These are phyloP conservation scores for Ptychodera flava DNA, from an alignment of 35 echinoderm and acorn worm species.

Conservation along the genomic window DNA sequence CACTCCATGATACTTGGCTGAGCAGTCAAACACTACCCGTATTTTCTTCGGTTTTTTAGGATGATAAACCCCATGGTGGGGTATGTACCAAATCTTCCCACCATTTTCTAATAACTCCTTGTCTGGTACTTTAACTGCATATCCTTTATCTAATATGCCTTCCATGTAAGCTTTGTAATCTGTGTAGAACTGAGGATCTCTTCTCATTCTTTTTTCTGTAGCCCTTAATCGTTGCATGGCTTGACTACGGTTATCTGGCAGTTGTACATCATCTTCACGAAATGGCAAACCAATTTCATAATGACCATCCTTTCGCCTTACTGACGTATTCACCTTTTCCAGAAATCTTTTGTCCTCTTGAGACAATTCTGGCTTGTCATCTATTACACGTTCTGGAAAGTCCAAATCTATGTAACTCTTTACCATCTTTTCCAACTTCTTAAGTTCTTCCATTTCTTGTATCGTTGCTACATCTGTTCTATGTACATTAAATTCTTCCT, in stretches of 20 bases:
- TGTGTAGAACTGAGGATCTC: conserved; percentile 25
- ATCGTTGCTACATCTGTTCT: conserved; percentile 12
- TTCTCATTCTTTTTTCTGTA: conserved; percentile 30
- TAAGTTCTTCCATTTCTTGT: conserved; percentile 17
- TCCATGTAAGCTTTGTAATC: conserved; percentile 59
- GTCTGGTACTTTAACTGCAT: conserved; percentile 34
- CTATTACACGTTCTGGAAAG: conserved; percentile 25
- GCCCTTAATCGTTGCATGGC: conserved; percentile 28
- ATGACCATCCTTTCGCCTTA: conserved; percentile 12
- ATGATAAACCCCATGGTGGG: conserved; percentile 54
- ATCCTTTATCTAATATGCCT: conserved; percentile 24
- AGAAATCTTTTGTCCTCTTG: conserved; percentile 30
- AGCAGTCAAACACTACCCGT: conserved; percentile 57
- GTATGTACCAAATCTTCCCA: conserved; percentile 49
- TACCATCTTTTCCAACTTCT: conserved; percentile 3
- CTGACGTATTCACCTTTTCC: not conserved
- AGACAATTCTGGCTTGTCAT: conserved; percentile 3
- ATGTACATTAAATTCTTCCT: not conserved
- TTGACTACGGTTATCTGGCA: conserved; percentile 19
- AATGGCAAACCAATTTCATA: conserved; percentile 41
- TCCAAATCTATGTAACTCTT: conserved; percentile 7
- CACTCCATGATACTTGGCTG: conserved; percentile 29
- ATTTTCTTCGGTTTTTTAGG: conserved; percentile 46
- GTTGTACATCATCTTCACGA: not conserved
- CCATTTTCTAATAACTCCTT: conserved; percentile 24